Evolutionary conservation across 2,888 invertebrate species (phyloP).

Genomic region (Abscondita cerata): DNA sequence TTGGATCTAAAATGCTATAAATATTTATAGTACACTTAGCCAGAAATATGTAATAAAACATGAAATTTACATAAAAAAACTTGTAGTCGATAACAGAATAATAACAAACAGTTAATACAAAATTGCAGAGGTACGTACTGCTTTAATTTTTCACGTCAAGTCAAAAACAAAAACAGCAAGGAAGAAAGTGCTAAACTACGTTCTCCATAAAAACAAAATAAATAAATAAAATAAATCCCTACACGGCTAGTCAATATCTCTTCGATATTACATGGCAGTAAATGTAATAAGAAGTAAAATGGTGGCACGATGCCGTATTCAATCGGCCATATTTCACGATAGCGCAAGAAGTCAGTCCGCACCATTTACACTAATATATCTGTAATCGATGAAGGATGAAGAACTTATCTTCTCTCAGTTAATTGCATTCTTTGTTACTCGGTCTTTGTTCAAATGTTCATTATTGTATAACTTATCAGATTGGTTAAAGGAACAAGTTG

Average conservation of each 20-base stretch:
- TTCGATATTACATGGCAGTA: conserved; percentile 43
- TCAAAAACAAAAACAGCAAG: too few relatives aligned
- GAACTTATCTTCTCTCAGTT: conserved; percentile 52
- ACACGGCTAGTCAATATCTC: conserved; percentile 38
- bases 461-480: conserved; percentile 28
- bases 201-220: conserved; percentile 12
- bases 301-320: conserved; percentile 47
- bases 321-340: conserved; percentile 54
- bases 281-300: conserved; percentile 50
- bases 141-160: too few relatives aligned
- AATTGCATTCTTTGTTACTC: conserved; percentile 52
- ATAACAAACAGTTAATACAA: too few relatives aligned
- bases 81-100: too few relatives aligned
- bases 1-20: too few relatives aligned
- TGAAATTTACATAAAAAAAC: too few relatives aligned
- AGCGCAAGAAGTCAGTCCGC: conserved; percentile 54
- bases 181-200: too few relatives aligned
- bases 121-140: too few relatives aligned
- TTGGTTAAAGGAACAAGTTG: background rate
- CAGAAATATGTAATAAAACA: too few relatives aligned
- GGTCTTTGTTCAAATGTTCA: conserved; percentile 33
- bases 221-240: conserved; percentile 32
- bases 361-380: conserved; percentile 59
- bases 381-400: conserved; percentile 57
- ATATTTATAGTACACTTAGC: too few relatives aligned